These are phyloP conservation scores for Australoheros facetus DNA, from an alignment of 2,797 vertebrate genomes.

Conservation along the genomic window DNA sequence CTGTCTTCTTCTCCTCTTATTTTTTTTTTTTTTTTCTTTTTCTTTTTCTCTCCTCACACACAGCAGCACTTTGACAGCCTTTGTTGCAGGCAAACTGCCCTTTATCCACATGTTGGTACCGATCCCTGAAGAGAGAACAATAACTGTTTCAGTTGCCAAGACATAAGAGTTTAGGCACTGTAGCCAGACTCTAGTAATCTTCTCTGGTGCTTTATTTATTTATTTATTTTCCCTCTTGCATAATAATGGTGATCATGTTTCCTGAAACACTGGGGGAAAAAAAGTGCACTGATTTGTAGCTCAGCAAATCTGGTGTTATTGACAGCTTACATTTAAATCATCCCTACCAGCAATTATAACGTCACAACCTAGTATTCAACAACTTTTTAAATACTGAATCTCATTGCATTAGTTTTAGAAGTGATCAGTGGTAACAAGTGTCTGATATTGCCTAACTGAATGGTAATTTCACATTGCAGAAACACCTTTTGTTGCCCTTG, in stretches of 20 bases:
- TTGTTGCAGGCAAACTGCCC: not conserved
- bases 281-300: not conserved
- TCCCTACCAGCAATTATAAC: not conserved
- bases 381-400: not conserved
- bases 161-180: not conserved
- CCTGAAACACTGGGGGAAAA: not conserved
- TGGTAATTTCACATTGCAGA: conserved; percentile 45
- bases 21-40: not conserved
- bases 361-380: not conserved
- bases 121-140: conserved; percentile 5
- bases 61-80: conserved; percentile 17
- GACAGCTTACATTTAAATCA: conserved; percentile 4
- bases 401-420: not conserved
- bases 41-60: not conserved
- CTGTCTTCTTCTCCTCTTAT: not conserved
- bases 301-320: not conserved
- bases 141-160: conserved; percentile 11
- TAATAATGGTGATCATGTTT: not conserved
- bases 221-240: not conserved
- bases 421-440: not conserved
- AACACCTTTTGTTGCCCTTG: conserved; percentile 56
- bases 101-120: not conserved
- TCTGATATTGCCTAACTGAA: not conserved
- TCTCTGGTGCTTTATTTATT: not conserved
- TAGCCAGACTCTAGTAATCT: not conserved